Base-by-base conservation (phyloP, 2,113 vertebrate species). In the Hiodon alosoides region DNA sequence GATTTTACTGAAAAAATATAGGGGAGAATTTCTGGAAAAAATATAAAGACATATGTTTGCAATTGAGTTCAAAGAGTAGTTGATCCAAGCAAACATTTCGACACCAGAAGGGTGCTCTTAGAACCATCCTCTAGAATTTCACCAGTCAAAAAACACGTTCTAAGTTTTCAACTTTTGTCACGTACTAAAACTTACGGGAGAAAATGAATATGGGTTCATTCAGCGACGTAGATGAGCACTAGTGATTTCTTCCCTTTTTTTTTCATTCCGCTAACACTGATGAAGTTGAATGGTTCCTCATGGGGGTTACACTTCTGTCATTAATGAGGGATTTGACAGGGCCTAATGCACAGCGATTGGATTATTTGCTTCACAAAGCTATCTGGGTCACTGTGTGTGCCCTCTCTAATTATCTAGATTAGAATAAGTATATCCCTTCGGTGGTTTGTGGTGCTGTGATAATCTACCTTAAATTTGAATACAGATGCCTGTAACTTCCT, bases 311-410 rank as follows among this genome's bases (percentile, higher is more conserved):
- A 69, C 67, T 76, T 53, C n/a, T 50, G 46, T 65, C 69, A 79
- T 77, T 76, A 81, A 76, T 16, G 7, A 71, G 62, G 57, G 71
- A 69, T 76, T 79, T 50, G 62, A 75, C 57, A 71, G 16, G 46
- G 69, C 53, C 78, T 75, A 74, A 78, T 77, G 78, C 76, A 79
- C 72, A 69, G 73, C 79, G 76, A 82, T 75, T 58, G 69, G 79
- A 82, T 79, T 76, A 72, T 81, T 80, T 77, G 74, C 51, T 70
- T 76, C 46, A 51, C 53, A 10, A 69, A 55, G 59, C 67, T 69
- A 77, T 79, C 62, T 77, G 72, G 76, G 74, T 77, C 78, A 75
- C 54, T 68, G 73, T 72, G 16, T 16, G 61, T 75, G 66, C 71
- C 68, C 76, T 70, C 7, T 51, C 53, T 65, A 16, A 68, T 48